Evolutionary conservation across 2,888 invertebrate species (phyloP), one percentile per base, ranked within the genome.

Genomic region (Cheilosia variabilis): DNA sequence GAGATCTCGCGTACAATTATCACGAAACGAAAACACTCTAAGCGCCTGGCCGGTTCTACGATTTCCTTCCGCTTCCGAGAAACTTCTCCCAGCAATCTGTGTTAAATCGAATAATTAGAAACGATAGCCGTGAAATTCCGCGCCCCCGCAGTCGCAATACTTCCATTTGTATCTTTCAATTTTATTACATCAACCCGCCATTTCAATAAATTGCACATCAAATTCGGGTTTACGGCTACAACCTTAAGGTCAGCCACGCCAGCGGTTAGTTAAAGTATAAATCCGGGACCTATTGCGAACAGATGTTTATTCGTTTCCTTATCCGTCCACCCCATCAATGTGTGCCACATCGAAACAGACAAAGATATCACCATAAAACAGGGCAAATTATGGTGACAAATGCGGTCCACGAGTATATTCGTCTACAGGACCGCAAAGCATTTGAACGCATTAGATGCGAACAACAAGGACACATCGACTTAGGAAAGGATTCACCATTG

Each of bases 311-410:
- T 75, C 75, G 73, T 63, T 78, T 47, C 45, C 63, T 15, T 69
- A 57, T 57, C 71, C 50, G 47, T 17, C 43, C n/a, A 13, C 27
- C 27, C 52, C 37, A 24, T 27, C 50, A n/a, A 10, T 50, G 24
- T 24, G 34, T 34, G 37, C 45, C 62, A 31, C 41, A 41, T 5
- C 22, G 55, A 47, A 66, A n/a, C 17, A 50, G 13, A 45, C 17
- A 77, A 55, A 41, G 41, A 71, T 34, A 57, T 69, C 62, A 9
- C 41, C 24, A 78, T 78, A 69, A 75, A 71, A 55, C 75, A 60
- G 84, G 68, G 55, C 13, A 79, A 84, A 71, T 84, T 79, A 79
- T 75, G 57, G 75, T 79, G 73, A 69, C 83, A 84, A 84, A 79
- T 7, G n/a, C 31, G 13, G 57, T 50, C 43, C 43, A n/a, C n/a